phyloP scores from a whole-genome alignment of 1,140 invertebrate species.

The Pissodes strobi region DNA sequence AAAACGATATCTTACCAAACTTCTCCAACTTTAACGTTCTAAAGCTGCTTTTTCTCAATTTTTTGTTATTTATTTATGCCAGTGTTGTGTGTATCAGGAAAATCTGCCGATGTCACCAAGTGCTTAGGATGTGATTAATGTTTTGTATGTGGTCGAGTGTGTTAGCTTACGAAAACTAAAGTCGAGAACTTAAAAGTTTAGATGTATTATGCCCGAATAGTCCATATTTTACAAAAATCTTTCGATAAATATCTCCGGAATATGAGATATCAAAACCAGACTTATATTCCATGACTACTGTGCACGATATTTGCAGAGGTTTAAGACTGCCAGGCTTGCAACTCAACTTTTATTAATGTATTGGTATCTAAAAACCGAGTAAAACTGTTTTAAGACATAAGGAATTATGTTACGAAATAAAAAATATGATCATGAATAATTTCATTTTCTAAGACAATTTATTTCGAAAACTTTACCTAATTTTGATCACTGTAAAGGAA shows the following conservation, averaged over 20 bases:
- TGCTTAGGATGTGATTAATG: constrained; percentile 26
- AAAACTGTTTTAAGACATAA: neutral
- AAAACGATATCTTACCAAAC: constrained; percentile 13
- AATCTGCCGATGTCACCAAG: constrained; percentile 29
- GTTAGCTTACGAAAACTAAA: constrained; percentile 14
- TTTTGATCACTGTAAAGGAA: no score
- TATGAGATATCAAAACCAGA: constrained; percentile 19
- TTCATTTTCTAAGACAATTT: no score
- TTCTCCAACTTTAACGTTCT: constrained; percentile 8
- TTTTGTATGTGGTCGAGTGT: constrained; percentile 17
- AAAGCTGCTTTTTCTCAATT: neutral
- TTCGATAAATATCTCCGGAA: neutral
- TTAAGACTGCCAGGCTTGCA: constrained; percentile 7
- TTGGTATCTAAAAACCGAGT: neutral
- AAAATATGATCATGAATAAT: neutral
- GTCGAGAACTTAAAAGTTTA: constrained; percentile 25
- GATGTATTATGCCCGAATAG: constrained; percentile 8
- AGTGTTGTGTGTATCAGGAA: constrained; percentile 26
- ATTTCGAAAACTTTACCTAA: no score
- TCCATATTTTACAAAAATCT: constrained; percentile 21
- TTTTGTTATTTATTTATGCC: constrained; percentile 27
- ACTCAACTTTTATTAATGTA: constrained; percentile 1
- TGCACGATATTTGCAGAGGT: neutral
- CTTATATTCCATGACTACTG: constrained; percentile 1
- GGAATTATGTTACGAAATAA: neutral